Evolutionary conservation across 2,113 vertebrate species (phyloP).

Genomic region (Ellobius talpinus): DNA sequence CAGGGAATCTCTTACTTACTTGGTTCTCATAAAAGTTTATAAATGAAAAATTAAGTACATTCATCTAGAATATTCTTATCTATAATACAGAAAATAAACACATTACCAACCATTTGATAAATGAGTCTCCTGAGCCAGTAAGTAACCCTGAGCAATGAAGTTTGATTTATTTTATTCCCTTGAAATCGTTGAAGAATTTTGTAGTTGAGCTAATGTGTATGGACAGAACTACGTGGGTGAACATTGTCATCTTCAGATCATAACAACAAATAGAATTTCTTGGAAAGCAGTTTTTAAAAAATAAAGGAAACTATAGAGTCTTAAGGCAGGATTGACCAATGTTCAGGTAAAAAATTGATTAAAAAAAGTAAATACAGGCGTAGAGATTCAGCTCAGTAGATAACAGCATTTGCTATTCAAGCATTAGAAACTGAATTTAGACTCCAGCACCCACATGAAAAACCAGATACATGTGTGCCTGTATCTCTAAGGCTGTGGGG

Average conservation of each 20-base stretch:
- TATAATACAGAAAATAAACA: slow-evolving; percentile 8
- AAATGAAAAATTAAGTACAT: slow-evolving; percentile 16
- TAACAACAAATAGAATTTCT: neutral
- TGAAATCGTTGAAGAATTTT: neutral
- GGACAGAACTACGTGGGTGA: neutral
- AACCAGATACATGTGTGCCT: neutral
- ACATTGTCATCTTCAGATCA: neutral
- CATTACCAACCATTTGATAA: neutral
- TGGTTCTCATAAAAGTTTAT: slow-evolving; percentile 26
- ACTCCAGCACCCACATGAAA: neutral
- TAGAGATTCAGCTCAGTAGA: neutral
- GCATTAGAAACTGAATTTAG: neutral
- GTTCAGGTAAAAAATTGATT: neutral
- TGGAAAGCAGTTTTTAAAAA: neutral
- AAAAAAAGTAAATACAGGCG: neutral
- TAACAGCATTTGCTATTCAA: neutral
- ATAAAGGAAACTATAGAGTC: neutral
- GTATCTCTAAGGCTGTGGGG: neutral
- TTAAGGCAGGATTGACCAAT: neutral
- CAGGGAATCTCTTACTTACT: slow-evolving; percentile 4
- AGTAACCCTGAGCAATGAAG: neutral
- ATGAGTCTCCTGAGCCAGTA: neutral
- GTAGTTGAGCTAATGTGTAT: neutral
- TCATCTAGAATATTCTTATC: slow-evolving; percentile 3
- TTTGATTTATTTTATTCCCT: neutral